Percentiles rank a stretch among this genome's conserved stretches.
Conservation (phyloP, 1,140 invertebrate genomes). For the Drosophila leontia region DNA sequence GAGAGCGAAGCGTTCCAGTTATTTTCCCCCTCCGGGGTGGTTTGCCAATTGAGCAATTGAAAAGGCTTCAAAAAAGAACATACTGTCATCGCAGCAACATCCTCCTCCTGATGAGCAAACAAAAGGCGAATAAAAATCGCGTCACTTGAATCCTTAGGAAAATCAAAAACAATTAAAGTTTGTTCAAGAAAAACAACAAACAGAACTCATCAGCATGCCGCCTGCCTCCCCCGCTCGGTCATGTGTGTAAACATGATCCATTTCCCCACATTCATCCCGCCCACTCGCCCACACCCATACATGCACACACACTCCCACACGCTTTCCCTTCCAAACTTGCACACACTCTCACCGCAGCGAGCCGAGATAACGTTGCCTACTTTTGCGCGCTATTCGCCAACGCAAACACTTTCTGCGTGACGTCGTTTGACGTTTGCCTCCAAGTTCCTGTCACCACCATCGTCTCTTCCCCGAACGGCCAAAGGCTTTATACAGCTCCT, state of each 20-base stretch:
- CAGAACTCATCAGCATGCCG: conserved; percentile 71
- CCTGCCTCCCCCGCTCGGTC: conserved; percentile 22
- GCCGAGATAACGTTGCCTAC: conserved; percentile 79
- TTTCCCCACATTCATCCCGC: conserved; percentile 19
- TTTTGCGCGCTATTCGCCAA: conserved; percentile 76
- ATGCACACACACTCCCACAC: conserved; percentile 8
- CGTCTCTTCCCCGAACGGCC: not conserved
- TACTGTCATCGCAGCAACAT: conserved; percentile 16
- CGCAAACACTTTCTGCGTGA: conserved; percentile 78
- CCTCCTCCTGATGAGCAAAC: conserved; percentile 29
- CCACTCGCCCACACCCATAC: conserved; percentile 4
- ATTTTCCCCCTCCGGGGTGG: conserved; percentile 37
- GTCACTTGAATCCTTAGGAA: conserved; percentile 79
- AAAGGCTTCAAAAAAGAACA: conserved; percentile 66
- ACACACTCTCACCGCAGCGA: conserved; percentile 31
- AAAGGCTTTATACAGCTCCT: not conserved
- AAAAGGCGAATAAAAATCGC: conserved; percentile 57
- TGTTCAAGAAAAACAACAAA: conserved; percentile 81
- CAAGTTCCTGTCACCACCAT: not conserved
- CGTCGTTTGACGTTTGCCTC: conserved; percentile 59
- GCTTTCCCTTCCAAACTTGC: not conserved
- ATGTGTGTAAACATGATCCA: conserved; percentile 67
- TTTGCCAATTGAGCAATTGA: conserved; percentile 58
- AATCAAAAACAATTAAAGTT: conserved; percentile 84
- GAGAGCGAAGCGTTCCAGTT: conserved; percentile 31